phyloP scores from a whole-genome alignment of 2,113 vertebrate species.

The Zosterops japonicus region DNA sequence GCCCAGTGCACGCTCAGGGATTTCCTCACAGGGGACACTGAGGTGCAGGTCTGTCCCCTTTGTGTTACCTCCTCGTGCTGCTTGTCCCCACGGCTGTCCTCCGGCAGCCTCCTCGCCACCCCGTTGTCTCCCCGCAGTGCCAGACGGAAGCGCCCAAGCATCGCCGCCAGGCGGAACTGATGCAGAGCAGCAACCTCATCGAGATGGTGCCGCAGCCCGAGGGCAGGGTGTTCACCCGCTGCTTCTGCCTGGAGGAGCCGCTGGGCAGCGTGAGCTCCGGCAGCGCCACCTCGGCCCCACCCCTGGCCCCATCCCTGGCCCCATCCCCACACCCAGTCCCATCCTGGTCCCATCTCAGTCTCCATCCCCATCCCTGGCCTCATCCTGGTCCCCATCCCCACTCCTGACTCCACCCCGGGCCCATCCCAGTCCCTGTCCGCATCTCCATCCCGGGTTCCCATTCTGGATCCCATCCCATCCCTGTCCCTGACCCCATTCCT shows the following conservation, averaged over 20 bases:
- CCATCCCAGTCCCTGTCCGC: not conserved
- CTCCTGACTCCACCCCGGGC: too few species aligned
- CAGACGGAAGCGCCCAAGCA: conserved; percentile 85
- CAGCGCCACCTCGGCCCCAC: not conserved
- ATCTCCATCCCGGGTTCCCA: too few species aligned
- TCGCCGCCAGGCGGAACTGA: conserved; percentile 85
- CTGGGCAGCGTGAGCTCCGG: conserved; percentile 49
- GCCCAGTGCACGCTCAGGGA: too few species aligned
- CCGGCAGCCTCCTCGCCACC: not conserved
- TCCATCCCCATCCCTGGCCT: not conserved
- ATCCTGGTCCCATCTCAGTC: too few species aligned
- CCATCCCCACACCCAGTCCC: too few species aligned
- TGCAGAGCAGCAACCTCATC: conserved; percentile 79
- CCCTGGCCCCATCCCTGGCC: not conserved
- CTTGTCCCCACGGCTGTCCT: rapidly evolving
- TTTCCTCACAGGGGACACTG: too few species aligned
- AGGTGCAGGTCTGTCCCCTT: not conserved
- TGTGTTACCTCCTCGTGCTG: not conserved
- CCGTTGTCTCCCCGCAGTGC: conserved; percentile 72
- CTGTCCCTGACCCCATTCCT: rapidly evolving
- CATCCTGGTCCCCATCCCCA: too few species aligned
- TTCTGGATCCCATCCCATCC: not conserved
- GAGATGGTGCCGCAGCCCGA: conserved; percentile 79
- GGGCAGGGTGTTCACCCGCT: conserved; percentile 80
- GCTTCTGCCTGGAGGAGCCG: conserved; percentile 80